These are phyloP conservation scores for Muschampia plurimacula DNA, from an alignment of 2,888 invertebrate species.

Conservation along the genomic window DNA sequence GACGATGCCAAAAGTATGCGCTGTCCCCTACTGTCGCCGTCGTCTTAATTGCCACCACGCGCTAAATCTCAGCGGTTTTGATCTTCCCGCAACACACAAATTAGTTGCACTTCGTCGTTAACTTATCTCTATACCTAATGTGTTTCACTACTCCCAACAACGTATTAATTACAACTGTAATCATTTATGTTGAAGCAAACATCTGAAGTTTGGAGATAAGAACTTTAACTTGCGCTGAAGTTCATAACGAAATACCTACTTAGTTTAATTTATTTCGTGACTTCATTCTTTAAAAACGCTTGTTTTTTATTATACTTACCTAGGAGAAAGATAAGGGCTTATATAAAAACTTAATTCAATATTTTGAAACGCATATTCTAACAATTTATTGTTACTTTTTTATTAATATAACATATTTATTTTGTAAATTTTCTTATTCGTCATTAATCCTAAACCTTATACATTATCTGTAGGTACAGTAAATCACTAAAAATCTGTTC, in stretches of 20 bases:
- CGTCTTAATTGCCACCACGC: slow-evolving; percentile 29
- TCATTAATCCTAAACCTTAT: no score
- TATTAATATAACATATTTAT: no score
- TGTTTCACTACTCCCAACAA: slow-evolving; percentile 28
- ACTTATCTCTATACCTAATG: slow-evolving; percentile 60
- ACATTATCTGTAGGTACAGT: no score
- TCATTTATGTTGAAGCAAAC: slow-evolving; percentile 29
- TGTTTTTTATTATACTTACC: background rate
- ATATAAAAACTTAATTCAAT: background rate
- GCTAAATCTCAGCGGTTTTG: slow-evolving; percentile 60
- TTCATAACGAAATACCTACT: background rate
- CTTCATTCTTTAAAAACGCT: background rate
- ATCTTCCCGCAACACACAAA: slow-evolving; percentile 62
- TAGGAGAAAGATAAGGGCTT: background rate
- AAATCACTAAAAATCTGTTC: no score
- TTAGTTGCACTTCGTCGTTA: slow-evolving; percentile 64
- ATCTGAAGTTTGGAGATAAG: slow-evolving; percentile 34
- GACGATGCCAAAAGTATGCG: slow-evolving; percentile 14
- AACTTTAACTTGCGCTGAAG: slow-evolving; percentile 10
- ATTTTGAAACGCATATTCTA: background rate
- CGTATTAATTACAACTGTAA: slow-evolving; percentile 33
- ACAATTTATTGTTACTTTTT: background rate
- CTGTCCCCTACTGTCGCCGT: slow-evolving; percentile 15
- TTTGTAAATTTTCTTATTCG: no score
- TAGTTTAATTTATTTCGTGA: background rate